Evolutionary conservation across 2,888 invertebrate species (phyloP).

Genomic region (Tillus elongatus): DNA sequence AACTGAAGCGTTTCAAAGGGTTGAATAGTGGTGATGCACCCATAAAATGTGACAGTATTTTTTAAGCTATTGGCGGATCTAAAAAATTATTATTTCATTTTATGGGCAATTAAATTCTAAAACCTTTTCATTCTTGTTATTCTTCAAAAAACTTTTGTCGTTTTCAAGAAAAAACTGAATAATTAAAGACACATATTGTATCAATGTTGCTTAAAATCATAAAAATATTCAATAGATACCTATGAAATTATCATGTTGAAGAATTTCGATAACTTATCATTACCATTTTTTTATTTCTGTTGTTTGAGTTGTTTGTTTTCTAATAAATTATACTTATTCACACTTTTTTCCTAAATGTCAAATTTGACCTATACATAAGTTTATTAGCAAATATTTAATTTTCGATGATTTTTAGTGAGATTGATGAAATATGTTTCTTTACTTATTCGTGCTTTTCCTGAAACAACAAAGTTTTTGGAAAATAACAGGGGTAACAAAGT

Average conservation of each 20-base stretch:
- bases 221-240: neutral
- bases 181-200: neutral
- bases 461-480: too few relatives aligned
- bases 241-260: too few relatives aligned
- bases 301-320: too few relatives aligned
- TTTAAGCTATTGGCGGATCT: conserved; percentile 1
- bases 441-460: neutral
- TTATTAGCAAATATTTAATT: neutral
- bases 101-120: neutral
- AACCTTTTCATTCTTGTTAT: neutral
- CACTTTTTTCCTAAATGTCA: neutral
- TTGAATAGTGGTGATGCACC: neutral
- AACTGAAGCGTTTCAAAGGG: conserved; percentile 1
- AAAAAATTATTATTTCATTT: conserved; percentile 2
- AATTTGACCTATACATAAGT: neutral
- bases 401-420: neutral
- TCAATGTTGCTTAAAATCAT: neutral
- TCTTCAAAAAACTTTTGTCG: conserved; percentile 3
- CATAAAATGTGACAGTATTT: neutral
- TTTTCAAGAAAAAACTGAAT: neutral
- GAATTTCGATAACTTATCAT: too few relatives aligned
- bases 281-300: too few relatives aligned
- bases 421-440: neutral
- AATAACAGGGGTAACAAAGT: neutral
- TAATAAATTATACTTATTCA: neutral